Base-by-base conservation (phyloP, 2,888 invertebrate species). In the Gasteruption jaculator region DNA sequence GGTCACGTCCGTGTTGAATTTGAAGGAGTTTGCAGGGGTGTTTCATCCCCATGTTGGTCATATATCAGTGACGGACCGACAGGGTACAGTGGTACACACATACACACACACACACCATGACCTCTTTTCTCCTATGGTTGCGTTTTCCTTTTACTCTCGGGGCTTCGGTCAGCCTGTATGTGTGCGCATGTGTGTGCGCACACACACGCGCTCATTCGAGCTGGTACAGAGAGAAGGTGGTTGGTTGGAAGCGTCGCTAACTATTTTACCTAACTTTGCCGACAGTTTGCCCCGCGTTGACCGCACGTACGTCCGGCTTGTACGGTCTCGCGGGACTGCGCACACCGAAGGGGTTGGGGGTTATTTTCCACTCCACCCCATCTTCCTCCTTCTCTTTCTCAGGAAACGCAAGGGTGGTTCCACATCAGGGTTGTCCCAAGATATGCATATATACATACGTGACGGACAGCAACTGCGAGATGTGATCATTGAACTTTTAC, bases 391-490 rank as follows among this genome's bases (percentile, higher is more conserved):
- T n/a, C n/a, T n/a, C n/a, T n/a, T n/a, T n/a, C n/a, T n/a, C n/a
- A n/a, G 32, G 43, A 40, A 45, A 41, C 48, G 46, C 49, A 49
- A 49, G 52, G 59, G 60, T 61, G 60, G 62, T 58, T 63, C 55
- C 52, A 49, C 47, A n/a, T n/a, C 50, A 53, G 58, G 57, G 54
- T n/a, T 57, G 62, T 65, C 65, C 63, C 67, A 70, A 69, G 68
- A 71, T 71, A 71, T 71, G 69, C 70, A 70, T 70, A 71, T 71
- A 71, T 71, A 68, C 70, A 70, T 70, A 70, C 70, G 70, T 71
- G 70, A 71, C 70, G 61, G 69, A 65, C 63, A 52, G 53, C 53
- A 39, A 51, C 44, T 38, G 38, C 41, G 43, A 51, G 48, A 50
- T 48, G n/a, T n/a, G n/a, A n/a, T n/a, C n/a, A n/a, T n/a, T n/a